Evolutionary conservation across 2,797 vertebrate species (phyloP), one percentile per base, ranked within the genome.

Genomic region (Oryzias sinensis): DNA sequence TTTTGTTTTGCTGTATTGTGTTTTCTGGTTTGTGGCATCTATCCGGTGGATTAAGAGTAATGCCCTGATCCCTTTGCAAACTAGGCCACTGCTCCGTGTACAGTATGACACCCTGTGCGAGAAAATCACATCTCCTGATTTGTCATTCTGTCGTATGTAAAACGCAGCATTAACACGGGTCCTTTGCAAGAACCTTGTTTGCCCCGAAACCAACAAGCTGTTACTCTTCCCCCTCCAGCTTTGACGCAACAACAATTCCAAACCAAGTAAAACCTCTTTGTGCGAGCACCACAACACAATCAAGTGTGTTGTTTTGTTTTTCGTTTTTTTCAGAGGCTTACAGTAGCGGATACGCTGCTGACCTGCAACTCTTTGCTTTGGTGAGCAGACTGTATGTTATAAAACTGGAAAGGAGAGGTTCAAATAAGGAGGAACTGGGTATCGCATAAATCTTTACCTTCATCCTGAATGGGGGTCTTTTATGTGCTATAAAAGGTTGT

Each of bases 41-140:
- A 84, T 85, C 84, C 72, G 73, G 57, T 79, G 85, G 87, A 89
- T 90, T 89, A 90, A 85, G 84, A 89, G 79, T 85, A 87, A 87
- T 87, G 82, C 85, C 82, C 74, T 87, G 85, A 89, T 89, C 85
- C 85, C 37, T 76, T 79, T 70, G 53, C 80, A 86, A 89, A 87
- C 83, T 88, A 87, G 87, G 89, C 75, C 87, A 89, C 62, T 53
- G 87, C 81, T 79, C 56, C 70, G 52, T 65, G 73, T 76, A 76
- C 71, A 40, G 68, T 2, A 73, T 81, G 73, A 82, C 68, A 49
- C 67, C 63, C 77, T 8, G 63, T 45, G 68, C 43, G 46, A 56
- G 73, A 49, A 68, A 45, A 43, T 58, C 37, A 59, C 74, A 56
- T 77, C 62, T 62, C 49, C 53, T 42, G 11, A 13, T 24, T 7